Evolutionary conservation across 2,113 vertebrate genomes (phyloP).

Genomic region (Oreotrochilus melanogaster): DNA sequence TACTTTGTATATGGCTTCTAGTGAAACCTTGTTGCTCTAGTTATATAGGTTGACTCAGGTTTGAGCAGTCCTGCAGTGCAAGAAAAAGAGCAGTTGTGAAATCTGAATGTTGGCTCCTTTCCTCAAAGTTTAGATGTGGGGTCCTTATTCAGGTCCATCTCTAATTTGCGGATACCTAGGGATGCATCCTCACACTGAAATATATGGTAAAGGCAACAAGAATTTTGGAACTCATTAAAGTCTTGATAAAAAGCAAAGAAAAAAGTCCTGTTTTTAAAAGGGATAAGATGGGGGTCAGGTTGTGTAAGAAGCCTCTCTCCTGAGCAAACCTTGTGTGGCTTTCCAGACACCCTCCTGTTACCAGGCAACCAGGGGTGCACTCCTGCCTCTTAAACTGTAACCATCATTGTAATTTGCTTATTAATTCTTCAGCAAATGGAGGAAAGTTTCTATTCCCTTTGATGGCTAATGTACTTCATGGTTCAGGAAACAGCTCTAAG

Average conservation of each 20-base stretch:
- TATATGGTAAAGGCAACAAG: background rate
- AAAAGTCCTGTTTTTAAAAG: background rate
- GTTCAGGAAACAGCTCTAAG: constrained; percentile 40
- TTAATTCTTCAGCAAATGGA: constrained; percentile 56
- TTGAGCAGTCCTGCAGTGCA: background rate
- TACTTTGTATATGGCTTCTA: background rate
- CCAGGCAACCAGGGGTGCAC: constrained; percentile 13
- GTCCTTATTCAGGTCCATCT: background rate
- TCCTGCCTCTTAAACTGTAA: constrained; percentile 4
- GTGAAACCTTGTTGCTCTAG: background rate
- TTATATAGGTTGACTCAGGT: background rate
- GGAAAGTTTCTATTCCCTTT: constrained; percentile 35
- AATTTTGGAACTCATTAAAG: background rate
- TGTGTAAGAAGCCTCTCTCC: background rate
- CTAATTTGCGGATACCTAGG: background rate
- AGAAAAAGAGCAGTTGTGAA: background rate
- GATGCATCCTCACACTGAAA: background rate
- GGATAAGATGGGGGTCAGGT: background rate
- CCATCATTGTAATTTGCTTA: background rate
- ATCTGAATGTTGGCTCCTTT: background rate
- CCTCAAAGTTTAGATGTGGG: background rate
- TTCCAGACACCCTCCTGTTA: constrained; percentile 7
- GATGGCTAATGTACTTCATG: constrained; percentile 40
- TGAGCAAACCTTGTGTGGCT: background rate
- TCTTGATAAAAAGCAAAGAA: background rate